phyloP scores from a whole-genome alignment of 92 coral and sea anemone species.

The Plumapathes pennacea region DNA sequence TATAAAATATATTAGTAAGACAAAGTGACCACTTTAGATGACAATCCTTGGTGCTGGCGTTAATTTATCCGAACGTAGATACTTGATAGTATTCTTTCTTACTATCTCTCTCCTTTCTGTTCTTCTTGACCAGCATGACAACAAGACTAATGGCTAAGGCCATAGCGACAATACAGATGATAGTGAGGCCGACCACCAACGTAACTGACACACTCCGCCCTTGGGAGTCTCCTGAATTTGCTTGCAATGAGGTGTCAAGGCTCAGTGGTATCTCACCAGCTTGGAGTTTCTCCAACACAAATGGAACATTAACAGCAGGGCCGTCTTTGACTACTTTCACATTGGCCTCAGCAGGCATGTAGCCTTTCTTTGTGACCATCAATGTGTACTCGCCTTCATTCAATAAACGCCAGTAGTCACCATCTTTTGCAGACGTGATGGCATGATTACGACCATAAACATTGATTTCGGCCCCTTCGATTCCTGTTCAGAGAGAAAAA shows the following conservation, averaged over 20 bases:
- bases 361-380: conserved; percentile 56
- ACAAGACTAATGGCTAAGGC: conserved; percentile 61
- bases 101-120: conserved; percentile 10
- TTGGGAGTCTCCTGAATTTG: conserved; percentile 14
- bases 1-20: no score
- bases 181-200: conserved; percentile 62
- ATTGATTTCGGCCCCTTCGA: conserved; percentile 63
- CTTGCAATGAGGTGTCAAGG: neutral
- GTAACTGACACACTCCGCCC: conserved; percentile 55
- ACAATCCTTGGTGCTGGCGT: no score
- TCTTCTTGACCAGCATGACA: conserved; percentile 64
- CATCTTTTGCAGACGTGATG: conserved; percentile 71
- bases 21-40: no score
- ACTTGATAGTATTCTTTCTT: conserved; percentile 50
- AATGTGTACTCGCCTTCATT: conserved; percentile 60
- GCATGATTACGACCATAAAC: conserved; percentile 50
- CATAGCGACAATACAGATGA: conserved; percentile 63
- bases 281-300: conserved; percentile 30
- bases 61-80: conserved; percentile 8
- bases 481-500: conserved; percentile 15
- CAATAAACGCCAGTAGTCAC: conserved; percentile 94
- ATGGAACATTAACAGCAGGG: conserved; percentile 36
- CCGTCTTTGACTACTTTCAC: conserved; percentile 48
- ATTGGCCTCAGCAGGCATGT: conserved; percentile 26
- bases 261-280: no score